Evolutionary conservation across 2,888 invertebrate genomes (phyloP), one percentile per base, ranked within the genome.

Genomic region (Drosophila austrosaltans): DNA sequence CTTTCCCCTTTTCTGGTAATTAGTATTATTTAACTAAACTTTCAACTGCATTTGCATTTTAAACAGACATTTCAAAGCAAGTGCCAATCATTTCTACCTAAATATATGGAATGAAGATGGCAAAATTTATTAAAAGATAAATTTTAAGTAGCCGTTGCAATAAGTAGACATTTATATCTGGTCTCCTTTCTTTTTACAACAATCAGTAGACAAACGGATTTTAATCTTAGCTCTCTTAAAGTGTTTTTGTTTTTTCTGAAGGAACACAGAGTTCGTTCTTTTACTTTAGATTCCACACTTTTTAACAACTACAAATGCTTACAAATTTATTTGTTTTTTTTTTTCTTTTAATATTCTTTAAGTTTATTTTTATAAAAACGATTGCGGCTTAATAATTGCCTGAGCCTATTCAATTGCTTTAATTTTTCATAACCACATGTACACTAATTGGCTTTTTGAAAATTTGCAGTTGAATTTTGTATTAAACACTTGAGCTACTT

Each of bases 1-100:
- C 63, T 76, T 76, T 63, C 8, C 22, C 53, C 44, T 58, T 63
- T 74, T 57, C 63, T 44, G 16, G 61, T 72, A 83, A 83, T 86
- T 81, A 78, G 61, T 61, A 54, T 30, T 62, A 67, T 72, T 82
- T 63, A 62, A 36, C 42, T 66, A 42, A 60, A 58, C 25, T 53
- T 39, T 66, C 20, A 10, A 7, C 40, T 58, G 42, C 57, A 65
- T 57, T 40, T 54, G 54, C 56, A 67, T 48, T 42, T 25, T 54
- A 53, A 62, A 36, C 22, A 36, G 56, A 56, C 56, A 56, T 57
- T 57, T 25, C 48, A 48, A 48, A 53, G 53, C 25, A 36, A n/a
- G 10, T 1, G 39, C 20, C 25, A 25, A 16, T 28, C 25, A 42
- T 20, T 22, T 7, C 30, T 36, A 6, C 16, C 16, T 16, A 16